Evolutionary conservation across 1,140 invertebrate genomes (phyloP), one percentile per base, ranked within the genome.

Genomic region (Lepidotrigona ventralis): DNA sequence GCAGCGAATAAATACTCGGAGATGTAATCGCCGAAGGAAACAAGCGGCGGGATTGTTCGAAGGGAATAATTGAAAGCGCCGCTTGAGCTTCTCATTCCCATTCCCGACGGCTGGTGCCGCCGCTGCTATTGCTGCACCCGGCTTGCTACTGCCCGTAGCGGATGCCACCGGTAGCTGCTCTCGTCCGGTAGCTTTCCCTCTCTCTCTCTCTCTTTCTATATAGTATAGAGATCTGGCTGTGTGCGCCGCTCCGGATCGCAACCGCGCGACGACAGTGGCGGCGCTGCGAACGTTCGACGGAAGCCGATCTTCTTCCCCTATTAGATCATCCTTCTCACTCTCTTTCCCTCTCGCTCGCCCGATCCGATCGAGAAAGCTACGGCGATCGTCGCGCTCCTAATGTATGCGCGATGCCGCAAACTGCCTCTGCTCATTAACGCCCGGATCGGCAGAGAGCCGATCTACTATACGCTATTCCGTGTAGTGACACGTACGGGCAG

Each of bases 11-110:
- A 94, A 94, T 94, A 93, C 92, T 90, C 90, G 90, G 88, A 93
- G 93, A 94, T 94, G 93, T 94, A 94, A 94, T 94, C 93, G 93
- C 90, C 90, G 92, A 92, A 94, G 93, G 93, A 94, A 94, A 93
- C 93, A 94, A 94, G 93, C 93, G 90, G 92, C 91, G 90, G 91
- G 92, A 94, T 94, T 94, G 93, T 94, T 94, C 92, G 91, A 87
- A 73, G 85, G 91, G 93, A 94, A 94, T 94, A 94, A 94, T 94
- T 94, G 93, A 94, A 94, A 93, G 93, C 93, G 92, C 93, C 93
- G 93, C 94, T 92, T 90, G 91, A 92, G 90, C 90, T 90, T 91
- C 91, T 93, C 90, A 91, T 93, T 93, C 92, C 91, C 92, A 91
- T 92, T 93, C 90, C 86, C 86, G 91, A 86, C 76, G 85, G 85